Evolutionary conservation across 1,140 invertebrate species (phyloP), one percentile per base, ranked within the genome.

Genomic region (Tetranychus cinnabarinus): DNA sequence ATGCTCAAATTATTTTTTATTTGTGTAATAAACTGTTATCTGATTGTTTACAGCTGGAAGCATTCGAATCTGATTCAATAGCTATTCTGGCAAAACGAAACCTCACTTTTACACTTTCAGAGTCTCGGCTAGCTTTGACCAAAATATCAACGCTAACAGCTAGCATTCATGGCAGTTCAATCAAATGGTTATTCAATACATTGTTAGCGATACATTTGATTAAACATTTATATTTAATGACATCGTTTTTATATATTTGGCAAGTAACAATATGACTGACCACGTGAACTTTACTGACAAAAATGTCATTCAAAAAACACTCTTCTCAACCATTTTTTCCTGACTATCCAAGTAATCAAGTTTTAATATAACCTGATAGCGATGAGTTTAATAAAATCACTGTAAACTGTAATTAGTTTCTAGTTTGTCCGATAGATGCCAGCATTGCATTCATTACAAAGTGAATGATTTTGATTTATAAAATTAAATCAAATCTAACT

Each of bases 121-220:
- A 88, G 72, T 91, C 81, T 77, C 79, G 83, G 82, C 93, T 83
- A 71, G 96, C 84, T 79, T 84, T 77, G 23, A 88, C 88, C 58
- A 95, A 73, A 65, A 96, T 85, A 37, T 93, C 82, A 75, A 96
- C 91, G 35, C 88, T 87, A 33, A 89, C 83, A 72, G 93, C 88
- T 76, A 93, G 88, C 72, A 81, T 84, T 31, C 85, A 69, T 34
- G 93, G 71, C 46, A 88, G 75, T 0, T 82, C 88, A 67, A 80
- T 72, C 66, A 85, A 88, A 31, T 80, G 79, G 69, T 86, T 79
- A 55, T 80, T 80, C 23, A 93, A 73, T 0, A 83, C 78, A 35
- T 79, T 79, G 56, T 85, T 80, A 15, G 85, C 82, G 47, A 92
- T 81, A 71, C 85, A 88, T 58, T 87, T 79, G 62, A 95, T 88